Evolutionary conservation across 1,140 invertebrate species (phyloP), one percentile per base, ranked within the genome.

Genomic region (Yoshiicerus persimilis): DNA sequence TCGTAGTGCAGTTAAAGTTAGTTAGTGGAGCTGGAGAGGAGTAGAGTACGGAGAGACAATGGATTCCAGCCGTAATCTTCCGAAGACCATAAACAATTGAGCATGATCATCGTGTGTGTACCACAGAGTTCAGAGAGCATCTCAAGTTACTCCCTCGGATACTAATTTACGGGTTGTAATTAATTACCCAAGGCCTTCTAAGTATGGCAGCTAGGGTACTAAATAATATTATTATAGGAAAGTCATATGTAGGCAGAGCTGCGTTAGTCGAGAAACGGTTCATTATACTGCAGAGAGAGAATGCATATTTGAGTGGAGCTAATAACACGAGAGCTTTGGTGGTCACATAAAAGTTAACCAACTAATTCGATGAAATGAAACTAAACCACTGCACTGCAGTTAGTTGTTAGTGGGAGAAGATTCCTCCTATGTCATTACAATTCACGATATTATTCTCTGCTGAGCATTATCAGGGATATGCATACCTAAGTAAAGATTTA

Each of bases 361-460:
- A n/a, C 75, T 80, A 80, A 80, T 80, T 80, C 75, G 75, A 80
- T 80, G 75, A 36, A 80, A 80, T 80, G 32, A 80, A 80, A 80
- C 75, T 80, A 38, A 80, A 38, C 75, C 75, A 80, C 64, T 70
- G 64, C 75, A 80, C 75, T 36, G 75, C 47, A 56, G 20, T 56
- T 2, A 41, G n/a, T n/a, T 41, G 8, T 13, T 30, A 34, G 34
- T 34, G 30, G n/a, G 75, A 80, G 30, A 34, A 34, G 30, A 30
- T 70, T 70, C 34, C 75, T 38, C 30, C 13, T 80, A 80, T 38
- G 75, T 36, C 34, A 16, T 80, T 80, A 70, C 23, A 70, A 70
- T 30, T n/a, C 25, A 30, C 25, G 30, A 27, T 30, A 70, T 30
- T 30, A 30, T 70, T 30, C 25, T 70, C 10, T 70, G 30, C 11